A percentile compares a stretch with the other conserved stretches of the same genome.
Conservation (phyloP, 2,113 vertebrate species). For the Rhabdomys dilectus region DNA sequence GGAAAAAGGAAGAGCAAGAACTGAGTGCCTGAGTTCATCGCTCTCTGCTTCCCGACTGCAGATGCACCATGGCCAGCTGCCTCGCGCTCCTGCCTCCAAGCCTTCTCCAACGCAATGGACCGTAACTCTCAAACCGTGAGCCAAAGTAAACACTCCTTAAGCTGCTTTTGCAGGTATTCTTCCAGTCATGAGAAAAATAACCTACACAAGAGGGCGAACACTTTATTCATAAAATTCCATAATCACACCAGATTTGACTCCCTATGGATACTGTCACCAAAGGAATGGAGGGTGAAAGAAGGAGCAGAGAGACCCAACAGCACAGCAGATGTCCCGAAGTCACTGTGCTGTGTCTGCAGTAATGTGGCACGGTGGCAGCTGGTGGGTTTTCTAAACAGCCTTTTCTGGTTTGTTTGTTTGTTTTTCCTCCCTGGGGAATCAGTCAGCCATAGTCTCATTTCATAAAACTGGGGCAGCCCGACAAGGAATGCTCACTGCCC, state of each 20-base stretch:
- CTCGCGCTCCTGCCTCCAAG: too few relatives aligned
- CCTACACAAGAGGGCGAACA: rapidly evolving
- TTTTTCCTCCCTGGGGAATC: neutral
- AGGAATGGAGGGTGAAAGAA: neutral
- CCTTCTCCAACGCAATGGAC: neutral
- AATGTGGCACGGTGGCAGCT: slow-evolving; percentile 43
- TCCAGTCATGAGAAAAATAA: neutral
- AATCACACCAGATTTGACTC: neutral
- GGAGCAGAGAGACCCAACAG: neutral
- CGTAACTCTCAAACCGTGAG: neutral
- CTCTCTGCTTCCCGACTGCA: neutral
- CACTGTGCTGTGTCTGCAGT: slow-evolving; percentile 27
- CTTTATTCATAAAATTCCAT: neutral
- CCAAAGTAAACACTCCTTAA: neutral
- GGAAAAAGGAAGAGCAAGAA: too few relatives aligned
- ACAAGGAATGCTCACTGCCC: slow-evolving; percentile 79
- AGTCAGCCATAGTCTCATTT: slow-evolving; percentile 82
- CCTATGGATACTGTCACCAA: neutral
- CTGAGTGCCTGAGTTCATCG: too few relatives aligned
- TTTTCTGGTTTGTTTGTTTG: slow-evolving; percentile 15
- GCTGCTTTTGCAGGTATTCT: neutral
- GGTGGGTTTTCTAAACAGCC: slow-evolving; percentile 71
- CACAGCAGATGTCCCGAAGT: neutral
- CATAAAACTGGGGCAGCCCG: slow-evolving; percentile 85
- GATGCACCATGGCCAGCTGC: neutral